Percentiles rank a stretch among this genome's conserved stretches.
Evolutionary conservation across 2,113 vertebrate genomes (phyloP).

Genomic region (Odobenus rosmarus): DNA sequence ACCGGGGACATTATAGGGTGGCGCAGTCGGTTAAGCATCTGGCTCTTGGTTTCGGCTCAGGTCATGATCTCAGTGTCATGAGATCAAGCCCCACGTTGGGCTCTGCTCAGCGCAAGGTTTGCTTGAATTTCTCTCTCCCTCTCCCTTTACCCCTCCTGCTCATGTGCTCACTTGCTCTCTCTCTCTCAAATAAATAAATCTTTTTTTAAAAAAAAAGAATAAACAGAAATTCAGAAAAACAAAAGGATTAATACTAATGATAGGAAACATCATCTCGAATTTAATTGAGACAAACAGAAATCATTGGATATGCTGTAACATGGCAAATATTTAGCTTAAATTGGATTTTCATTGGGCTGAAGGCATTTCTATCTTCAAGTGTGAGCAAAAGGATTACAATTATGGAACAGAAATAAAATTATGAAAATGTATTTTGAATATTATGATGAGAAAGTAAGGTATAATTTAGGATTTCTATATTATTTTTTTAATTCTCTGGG

Average conservation of each 20-base stretch:
- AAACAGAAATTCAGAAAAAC: neutral
- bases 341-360: neutral
- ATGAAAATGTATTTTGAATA: neutral
- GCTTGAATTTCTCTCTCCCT: neutral
- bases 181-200: neutral
- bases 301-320: neutral
- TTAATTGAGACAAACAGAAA: conserved; percentile 31
- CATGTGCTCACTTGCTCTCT: neutral
- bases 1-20: neutral
- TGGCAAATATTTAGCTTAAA: conserved; percentile 4
- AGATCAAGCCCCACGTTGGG: neutral
- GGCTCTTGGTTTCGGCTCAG: neutral
- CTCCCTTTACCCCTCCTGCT: neutral
- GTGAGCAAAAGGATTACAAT: neutral
- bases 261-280: conserved; percentile 14
- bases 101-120: neutral
- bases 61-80: neutral
- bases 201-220: neutral
- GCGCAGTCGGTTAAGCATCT: neutral
- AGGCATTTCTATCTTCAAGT: conserved; percentile 9
- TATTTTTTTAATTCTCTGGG: neutral
- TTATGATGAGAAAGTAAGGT: neutral
- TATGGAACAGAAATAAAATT: neutral
- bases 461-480: neutral
- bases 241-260: conserved; percentile 10